Percentiles rank a stretch among this genome's conserved stretches.
Conservation (phyloP, 2,113 vertebrate genomes). For the Malurus cyaneus region DNA sequence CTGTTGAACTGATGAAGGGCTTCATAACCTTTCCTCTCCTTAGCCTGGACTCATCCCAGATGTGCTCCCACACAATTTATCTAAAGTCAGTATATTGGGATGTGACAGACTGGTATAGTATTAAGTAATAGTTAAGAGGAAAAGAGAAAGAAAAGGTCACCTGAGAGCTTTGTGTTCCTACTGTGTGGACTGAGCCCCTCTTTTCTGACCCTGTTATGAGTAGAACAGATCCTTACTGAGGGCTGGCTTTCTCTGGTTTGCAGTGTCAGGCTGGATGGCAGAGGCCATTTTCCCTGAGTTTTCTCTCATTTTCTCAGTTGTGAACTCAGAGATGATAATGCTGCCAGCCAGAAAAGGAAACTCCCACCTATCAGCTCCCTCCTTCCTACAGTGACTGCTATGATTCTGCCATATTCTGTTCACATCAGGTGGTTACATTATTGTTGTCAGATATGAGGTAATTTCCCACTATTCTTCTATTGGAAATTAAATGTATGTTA, state of each 20-base stretch:
- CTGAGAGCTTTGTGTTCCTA: not conserved
- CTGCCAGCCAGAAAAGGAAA: not conserved
- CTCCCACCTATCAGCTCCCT: not conserved
- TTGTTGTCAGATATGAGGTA: not conserved
- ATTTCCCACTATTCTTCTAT: not conserved
- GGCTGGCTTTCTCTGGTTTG: not conserved
- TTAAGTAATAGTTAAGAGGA: not conserved
- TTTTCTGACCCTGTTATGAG: not conserved
- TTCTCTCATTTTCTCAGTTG: not conserved
- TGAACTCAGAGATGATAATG: not conserved
- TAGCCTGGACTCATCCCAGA: not conserved
- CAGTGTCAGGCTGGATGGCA: not conserved
- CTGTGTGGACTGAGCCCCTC: not conserved
- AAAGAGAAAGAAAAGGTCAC: not conserved
- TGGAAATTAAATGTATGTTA: not conserved
- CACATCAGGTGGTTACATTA: rapidly evolving
- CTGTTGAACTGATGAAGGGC: not conserved
- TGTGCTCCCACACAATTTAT: not conserved
- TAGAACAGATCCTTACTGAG: not conserved
- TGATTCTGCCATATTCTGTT: not conserved
- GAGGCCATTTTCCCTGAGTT: not conserved
- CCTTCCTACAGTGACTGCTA: not conserved
- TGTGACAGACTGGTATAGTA: not conserved
- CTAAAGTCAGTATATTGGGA: not conserved
- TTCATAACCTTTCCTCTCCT: not conserved